Conservation (phyloP, 64 coral and sea anemone species). For the Montipora capricornis region DNA sequence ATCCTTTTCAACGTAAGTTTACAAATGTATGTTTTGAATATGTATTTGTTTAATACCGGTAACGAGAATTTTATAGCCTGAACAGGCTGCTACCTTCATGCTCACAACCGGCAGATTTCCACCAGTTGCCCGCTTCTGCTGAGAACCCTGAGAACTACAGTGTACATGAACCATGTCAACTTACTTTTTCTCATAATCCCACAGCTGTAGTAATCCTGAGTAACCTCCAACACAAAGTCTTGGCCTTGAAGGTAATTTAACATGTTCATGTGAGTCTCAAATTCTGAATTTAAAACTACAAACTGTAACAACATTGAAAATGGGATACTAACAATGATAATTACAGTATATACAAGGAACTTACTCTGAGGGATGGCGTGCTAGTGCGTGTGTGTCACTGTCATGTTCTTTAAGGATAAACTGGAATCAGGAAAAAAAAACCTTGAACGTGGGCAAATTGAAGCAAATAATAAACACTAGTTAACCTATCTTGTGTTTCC, state of each 20-base stretch:
- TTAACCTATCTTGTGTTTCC: background rate
- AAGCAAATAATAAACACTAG: background rate
- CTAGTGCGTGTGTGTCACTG: slow-evolving; percentile 87
- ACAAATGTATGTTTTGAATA: too few species aligned
- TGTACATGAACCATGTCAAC: slow-evolving; percentile 14
- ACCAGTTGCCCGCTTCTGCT: too few species aligned
- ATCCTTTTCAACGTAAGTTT: too few species aligned
- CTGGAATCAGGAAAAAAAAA: slow-evolving; percentile 54
- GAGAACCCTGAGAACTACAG: too few species aligned
- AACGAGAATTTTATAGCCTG: too few species aligned
- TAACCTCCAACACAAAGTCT: slow-evolving; percentile 93
- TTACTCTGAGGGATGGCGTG: slow-evolving; percentile 91
- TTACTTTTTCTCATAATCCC: slow-evolving; percentile 95
- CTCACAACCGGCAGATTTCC: too few species aligned
- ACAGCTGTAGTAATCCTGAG: slow-evolving; percentile 84
- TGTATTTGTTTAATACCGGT: too few species aligned
- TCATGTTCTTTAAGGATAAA: slow-evolving; percentile 92
- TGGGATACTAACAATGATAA: background rate
- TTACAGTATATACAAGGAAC: slow-evolving; percentile 6
- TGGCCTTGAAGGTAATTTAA: slow-evolving; percentile 58
- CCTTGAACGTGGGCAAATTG: background rate
- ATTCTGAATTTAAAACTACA: background rate
- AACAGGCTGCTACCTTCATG: too few species aligned
- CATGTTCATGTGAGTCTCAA: background rate
- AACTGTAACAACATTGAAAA: background rate